Base-by-base conservation (phyloP, 2,797 vertebrate genomes). In the Lithobates pipiens region DNA sequence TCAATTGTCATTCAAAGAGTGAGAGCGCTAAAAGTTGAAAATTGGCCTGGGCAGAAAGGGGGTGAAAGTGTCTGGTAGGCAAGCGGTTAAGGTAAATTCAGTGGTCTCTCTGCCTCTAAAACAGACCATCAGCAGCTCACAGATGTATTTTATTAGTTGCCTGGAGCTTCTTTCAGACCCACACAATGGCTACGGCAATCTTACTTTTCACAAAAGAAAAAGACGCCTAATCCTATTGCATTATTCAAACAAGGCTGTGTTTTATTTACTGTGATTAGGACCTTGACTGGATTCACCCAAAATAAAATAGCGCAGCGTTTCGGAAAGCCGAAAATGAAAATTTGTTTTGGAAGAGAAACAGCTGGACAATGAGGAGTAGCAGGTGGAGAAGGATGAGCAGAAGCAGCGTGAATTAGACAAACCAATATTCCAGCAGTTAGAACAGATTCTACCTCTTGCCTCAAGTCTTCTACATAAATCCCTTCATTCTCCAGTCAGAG, bases 371-470 rank as follows among this genome's bases (percentile, higher is more conserved):
- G 65, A 70, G 85, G 15, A 80, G 70, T 18, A 75, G 85, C 85
- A 87, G 85, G 85, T 83, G 81, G 68, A 78, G 63, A 69, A 83
- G 76, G 46, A 87, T n/a, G 74, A 78, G 75, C 54, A 65, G 9
- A 78, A 86, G 70, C 85, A 82, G 73, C 68, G 29, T 77, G 79
- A 82, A 82, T 76, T 72, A 82, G 74, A 82, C 85, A 82, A 77
- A 82, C 34, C 79, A 82, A 77, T 82, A 54, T 82, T 65, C 74
- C 39, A 78, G 80, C 85, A 67, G 80, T 73, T 78, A 76, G 10
- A 86, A 83, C 75, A 78, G 68, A 86, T 82, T 83, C 79, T 10
- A 61, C 27, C n/a, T 65, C 77, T 82, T 72, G 80, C 85, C 85
- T 86, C 68, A 74, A 86, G 80, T 78, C 71, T 74, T 86, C 50